Percentiles rank a stretch among this genome's conserved stretches.
phyloP scores from a whole-genome alignment of 2,888 invertebrate species.

The Formica aserva region DNA sequence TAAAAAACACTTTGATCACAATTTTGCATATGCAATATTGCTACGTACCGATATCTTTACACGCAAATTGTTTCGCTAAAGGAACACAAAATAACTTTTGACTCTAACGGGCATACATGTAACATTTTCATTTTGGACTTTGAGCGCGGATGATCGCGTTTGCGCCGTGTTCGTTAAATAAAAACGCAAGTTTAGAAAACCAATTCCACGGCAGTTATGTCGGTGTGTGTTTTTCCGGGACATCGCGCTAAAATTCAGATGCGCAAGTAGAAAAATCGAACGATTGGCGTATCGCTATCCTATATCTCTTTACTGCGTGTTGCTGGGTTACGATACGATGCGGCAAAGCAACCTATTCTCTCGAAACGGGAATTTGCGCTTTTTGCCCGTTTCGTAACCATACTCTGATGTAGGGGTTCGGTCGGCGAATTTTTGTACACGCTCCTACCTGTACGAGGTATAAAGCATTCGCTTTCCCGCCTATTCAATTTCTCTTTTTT shows the following conservation, averaged over 20 bases:
- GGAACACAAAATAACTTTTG: neutral
- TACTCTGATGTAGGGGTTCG: slow-evolving; percentile 52
- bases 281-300: slow-evolving; percentile 35
- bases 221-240: slow-evolving; percentile 33
- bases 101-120: slow-evolving; percentile 9
- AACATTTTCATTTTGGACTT: slow-evolving; percentile 44
- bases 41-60: neutral
- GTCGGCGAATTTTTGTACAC: slow-evolving; percentile 67
- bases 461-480: slow-evolving; percentile 65
- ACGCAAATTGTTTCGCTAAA: slow-evolving; percentile 5
- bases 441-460: slow-evolving; percentile 58
- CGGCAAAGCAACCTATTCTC: slow-evolving; percentile 46
- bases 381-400: slow-evolving; percentile 38
- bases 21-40: neutral
- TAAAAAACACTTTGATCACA: neutral
- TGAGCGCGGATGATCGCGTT: slow-evolving; percentile 37
- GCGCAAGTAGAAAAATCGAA: slow-evolving; percentile 51
- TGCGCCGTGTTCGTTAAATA: slow-evolving; percentile 28
- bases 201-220: slow-evolving; percentile 29
- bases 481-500: slow-evolving; percentile 67
- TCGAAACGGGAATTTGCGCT: slow-evolving; percentile 45
- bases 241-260: slow-evolving; percentile 49
- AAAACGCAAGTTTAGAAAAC: slow-evolving; percentile 49
- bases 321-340: slow-evolving; percentile 41
- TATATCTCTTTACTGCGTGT: slow-evolving; percentile 39